Percentiles rank a stretch among this genome's conserved stretches.
Conservation (phyloP, 2,888 invertebrate species). For the Epirrhoe tristata region DNA sequence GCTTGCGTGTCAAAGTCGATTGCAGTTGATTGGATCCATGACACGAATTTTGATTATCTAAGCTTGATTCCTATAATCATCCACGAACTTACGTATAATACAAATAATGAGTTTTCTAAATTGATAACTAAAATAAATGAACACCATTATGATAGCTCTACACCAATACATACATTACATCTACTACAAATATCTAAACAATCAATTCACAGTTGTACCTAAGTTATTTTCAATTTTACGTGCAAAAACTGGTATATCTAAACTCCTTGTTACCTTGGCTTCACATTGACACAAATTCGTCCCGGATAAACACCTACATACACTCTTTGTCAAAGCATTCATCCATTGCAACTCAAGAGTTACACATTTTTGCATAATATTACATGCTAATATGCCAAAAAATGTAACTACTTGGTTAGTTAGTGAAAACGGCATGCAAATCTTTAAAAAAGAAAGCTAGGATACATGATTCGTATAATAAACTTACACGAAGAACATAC, state of each 20-base stretch:
- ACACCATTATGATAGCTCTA: too few species aligned
- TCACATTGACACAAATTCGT: constrained; percentile 13
- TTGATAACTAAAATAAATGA: too few species aligned
- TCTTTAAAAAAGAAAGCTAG: too few species aligned
- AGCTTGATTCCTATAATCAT: not conserved
- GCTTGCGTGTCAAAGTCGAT: constrained; percentile 11
- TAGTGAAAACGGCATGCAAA: too few species aligned
- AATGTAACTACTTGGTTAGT: too few species aligned
- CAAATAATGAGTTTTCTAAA: not conserved
- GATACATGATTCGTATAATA: too few species aligned
- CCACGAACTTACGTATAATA: not conserved
- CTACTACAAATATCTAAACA: too few species aligned
- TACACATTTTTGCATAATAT: not conserved
- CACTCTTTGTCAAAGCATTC: not conserved
- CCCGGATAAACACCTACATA: constrained; percentile 20
- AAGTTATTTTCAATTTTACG: too few species aligned
- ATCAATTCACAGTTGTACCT: too few species aligned
- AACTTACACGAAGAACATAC: too few species aligned
- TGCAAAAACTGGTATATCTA: not conserved
- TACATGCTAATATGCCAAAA: too few species aligned
- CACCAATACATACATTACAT: too few species aligned
- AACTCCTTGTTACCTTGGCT: not conserved
- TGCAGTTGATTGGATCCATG: constrained; percentile 2
- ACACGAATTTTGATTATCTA: constrained; percentile 4
- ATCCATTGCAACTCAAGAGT: constrained; percentile 2